Conservation (phyloP, 1,140 invertebrate species). For the Eriocheir sinensis region DNA sequence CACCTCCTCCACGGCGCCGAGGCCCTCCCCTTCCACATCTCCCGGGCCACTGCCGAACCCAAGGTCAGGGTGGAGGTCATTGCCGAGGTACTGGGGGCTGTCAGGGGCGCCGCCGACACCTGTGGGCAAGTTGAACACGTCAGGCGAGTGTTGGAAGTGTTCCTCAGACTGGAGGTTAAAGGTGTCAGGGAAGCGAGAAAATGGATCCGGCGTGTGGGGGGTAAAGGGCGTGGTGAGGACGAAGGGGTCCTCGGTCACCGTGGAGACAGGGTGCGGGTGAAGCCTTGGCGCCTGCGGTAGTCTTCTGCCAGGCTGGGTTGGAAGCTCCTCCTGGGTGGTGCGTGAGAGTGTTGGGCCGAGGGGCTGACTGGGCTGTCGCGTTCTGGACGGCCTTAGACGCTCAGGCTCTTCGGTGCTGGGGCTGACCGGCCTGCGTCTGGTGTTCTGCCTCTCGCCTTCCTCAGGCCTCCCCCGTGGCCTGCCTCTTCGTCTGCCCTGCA, state of each 20-base stretch:
- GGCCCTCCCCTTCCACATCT: neutral
- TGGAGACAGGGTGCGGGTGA: constrained; percentile 26
- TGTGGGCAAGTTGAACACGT: neutral
- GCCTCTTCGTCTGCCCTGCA: neutral
- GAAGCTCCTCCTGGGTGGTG: neutral
- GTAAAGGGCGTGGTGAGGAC: neutral
- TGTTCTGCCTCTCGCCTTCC: neutral
- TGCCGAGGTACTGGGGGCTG: neutral
- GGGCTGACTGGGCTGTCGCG: neutral
- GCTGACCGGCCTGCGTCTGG: constrained; percentile 37
- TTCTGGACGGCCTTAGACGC: constrained; percentile 49
- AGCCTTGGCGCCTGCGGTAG: neutral
- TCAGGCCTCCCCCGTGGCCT: neutral
- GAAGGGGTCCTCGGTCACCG: neutral
- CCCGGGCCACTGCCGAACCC: neutral
- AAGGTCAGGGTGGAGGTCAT: constrained; percentile 24
- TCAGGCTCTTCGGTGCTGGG: neutral
- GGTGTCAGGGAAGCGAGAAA: neutral
- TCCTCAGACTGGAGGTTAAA: neutral
- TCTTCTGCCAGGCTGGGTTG: constrained; percentile 7
- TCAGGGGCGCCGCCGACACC: neutral
- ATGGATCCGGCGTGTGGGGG: neutral
- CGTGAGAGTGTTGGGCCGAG: neutral
- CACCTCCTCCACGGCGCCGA: neutral
- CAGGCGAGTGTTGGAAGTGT: constrained; percentile 34